Evolutionary conservation across 2,888 invertebrate species (phyloP).

Genomic region (Amiota mariae): DNA sequence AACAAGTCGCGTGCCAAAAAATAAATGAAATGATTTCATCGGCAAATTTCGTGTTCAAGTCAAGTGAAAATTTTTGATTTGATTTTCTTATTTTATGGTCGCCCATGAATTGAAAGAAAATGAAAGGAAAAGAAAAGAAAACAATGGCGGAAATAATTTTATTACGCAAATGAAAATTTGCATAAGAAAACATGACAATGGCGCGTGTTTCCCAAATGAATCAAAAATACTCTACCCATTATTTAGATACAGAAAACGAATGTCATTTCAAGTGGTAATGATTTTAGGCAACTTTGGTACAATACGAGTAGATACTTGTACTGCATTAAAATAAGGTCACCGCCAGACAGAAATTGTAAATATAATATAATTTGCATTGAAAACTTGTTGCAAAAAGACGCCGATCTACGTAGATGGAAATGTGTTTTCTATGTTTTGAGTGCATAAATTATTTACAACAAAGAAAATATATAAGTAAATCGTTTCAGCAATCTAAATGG

Average conservation of each 20-base stretch:
- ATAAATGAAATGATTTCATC: background rate
- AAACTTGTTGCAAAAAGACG: too few relatives aligned
- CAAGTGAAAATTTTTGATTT: conserved; percentile 47
- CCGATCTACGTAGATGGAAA: too few relatives aligned
- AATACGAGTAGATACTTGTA: too few relatives aligned
- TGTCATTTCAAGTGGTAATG: conserved; percentile 52
- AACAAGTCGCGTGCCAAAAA: conserved; percentile 49
- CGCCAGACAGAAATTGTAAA: background rate
- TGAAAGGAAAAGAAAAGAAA: conserved; percentile 33
- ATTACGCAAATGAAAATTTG: conserved; percentile 54
- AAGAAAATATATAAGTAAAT: too few relatives aligned
- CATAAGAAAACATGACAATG: conserved; percentile 59
- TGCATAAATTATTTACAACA: too few relatives aligned
- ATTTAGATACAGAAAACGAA: conserved; percentile 31
- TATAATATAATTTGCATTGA: too few relatives aligned
- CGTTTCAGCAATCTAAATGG: conserved; percentile 35
- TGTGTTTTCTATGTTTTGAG: too few relatives aligned
- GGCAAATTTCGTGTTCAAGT: conserved; percentile 30
- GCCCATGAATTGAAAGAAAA: conserved; percentile 29
- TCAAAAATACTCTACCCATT: background rate
- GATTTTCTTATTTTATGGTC: conserved; percentile 43
- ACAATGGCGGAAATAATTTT: conserved; percentile 63
- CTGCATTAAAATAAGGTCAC: background rate
- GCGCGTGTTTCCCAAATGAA: conserved; percentile 42
- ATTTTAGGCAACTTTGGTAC: conserved; percentile 37